Conservation (phyloP, 2,888 invertebrate species). For the Elegia similella region DNA sequence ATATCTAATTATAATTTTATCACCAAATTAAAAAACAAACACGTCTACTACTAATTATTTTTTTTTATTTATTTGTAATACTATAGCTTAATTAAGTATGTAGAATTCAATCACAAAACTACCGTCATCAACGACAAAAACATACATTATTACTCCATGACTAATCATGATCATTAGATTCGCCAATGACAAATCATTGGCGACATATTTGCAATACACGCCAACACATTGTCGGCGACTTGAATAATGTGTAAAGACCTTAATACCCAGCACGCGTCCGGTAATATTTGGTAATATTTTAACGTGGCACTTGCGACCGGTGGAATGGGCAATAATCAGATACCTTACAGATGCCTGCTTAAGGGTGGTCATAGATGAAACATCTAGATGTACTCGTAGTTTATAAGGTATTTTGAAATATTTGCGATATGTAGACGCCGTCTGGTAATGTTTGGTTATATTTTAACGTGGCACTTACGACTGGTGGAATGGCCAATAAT, state of each 20-base stretch:
- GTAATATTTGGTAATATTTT: conserved; percentile 68
- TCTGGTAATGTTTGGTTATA: conserved; percentile 61
- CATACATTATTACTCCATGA: background rate
- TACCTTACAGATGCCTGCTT: conserved; percentile 67
- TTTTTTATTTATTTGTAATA: no score
- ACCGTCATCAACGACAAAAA: conserved; percentile 8
- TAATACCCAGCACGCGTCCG: conserved; percentile 56
- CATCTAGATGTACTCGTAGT: background rate
- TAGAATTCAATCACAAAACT: no score
- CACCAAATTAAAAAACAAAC: no score
- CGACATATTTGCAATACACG: conserved; percentile 3
- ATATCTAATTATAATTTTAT: no score
- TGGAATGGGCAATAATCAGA: conserved; percentile 65
- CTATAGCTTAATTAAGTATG: no score
- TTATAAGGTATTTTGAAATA: background rate
- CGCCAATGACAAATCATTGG: background rate
- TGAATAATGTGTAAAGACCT: conserved; percentile 18
- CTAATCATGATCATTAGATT: background rate
- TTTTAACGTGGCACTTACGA: conserved; percentile 67
- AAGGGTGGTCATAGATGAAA: conserved; percentile 42
- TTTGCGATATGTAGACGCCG: conserved; percentile 22
- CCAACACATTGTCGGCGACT: no score
- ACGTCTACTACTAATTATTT: no score
- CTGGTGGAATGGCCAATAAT: conserved; percentile 60
- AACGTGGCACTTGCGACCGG: conserved; percentile 60